Evolutionary conservation across 2,113 vertebrate genomes (phyloP), one percentile per base, ranked within the genome.

Genomic region (Pungitius pungitius): DNA sequence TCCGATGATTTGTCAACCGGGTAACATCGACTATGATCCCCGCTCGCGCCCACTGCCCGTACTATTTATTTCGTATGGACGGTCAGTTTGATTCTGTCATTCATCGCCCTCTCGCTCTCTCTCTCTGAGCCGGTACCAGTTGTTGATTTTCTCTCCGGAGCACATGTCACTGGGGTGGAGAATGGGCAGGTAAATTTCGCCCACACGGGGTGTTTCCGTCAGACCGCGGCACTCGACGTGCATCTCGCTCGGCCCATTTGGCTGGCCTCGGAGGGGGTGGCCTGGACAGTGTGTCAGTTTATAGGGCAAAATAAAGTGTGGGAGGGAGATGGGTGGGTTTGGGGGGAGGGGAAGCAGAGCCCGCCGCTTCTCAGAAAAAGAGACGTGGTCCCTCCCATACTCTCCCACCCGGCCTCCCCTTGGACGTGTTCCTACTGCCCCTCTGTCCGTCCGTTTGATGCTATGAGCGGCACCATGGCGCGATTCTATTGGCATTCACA

Each of bases 151-250:
- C 80, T 88, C 75, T 35, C 43, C 63, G 9, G 87, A 88, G 92
- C 92, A 93, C 93, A 93, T 93, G 92, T 93, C 87, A 75, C 75
- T 2, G 90, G 91, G 90, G 89, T 90, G 92, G 91, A 86, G 87
- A 90, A 81, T 88, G 86, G 90, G 90, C 91, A 91, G 92, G 91
- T 93, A 89, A 80, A 88, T 69, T 82, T 90, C 90, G 88, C 90
- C 90, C 90, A 92, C 87, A 89, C 88, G 86, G 93, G 93, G 92
- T 92, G 92, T 93, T 93, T 77, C 92, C 90, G 85, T 89, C 87
- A 87, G 83, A 87, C 88, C 85, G 89, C 85, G 63, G 82, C 86
- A 73, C 88, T 87, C 66, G 52, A 11, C 49, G 84, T 55, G 76
- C 75, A 58, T 73, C 81, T 90, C 62, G 93, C 78, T 90, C 93